A percentile compares a stretch with the other conserved stretches of the same genome.
Evolutionary conservation across 2,797 vertebrate species (phyloP).

Genomic region (Danio choprae): DNA sequence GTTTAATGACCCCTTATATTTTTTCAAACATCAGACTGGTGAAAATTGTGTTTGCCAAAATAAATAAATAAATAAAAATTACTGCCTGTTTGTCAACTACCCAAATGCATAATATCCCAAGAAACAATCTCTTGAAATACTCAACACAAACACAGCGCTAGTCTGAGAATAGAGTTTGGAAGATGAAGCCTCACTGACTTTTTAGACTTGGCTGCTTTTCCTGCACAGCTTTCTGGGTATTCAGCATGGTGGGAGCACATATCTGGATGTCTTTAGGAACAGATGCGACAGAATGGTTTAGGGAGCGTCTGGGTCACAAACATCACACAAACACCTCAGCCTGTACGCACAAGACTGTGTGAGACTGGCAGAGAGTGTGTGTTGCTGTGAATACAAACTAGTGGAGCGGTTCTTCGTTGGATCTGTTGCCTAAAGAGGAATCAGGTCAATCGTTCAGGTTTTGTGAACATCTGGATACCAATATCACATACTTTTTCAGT

Average conservation of each 20-base stretch:
- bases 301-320: constrained; percentile 13
- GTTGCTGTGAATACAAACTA: constrained; percentile 7
- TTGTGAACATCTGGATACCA: constrained; percentile 16
- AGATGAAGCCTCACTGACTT: background rate
- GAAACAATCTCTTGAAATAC: no score
- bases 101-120: no score
- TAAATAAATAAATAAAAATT: background rate
- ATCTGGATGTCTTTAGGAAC: constrained; percentile 27
- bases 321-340: constrained; percentile 17
- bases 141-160: background rate
- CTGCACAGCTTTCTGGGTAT: constrained; percentile 32
- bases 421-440: background rate
- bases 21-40: no score
- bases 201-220: constrained; percentile 15
- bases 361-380: background rate
- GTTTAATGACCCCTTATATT: no score
- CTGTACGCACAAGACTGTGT: constrained; percentile 1
- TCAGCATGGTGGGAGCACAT: constrained; percentile 33
- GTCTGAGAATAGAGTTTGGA: background rate
- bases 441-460: background rate
- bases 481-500: background rate
- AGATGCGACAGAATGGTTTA: constrained; percentile 28
- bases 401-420: background rate
- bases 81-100: no score
- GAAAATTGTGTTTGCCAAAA: background rate